Base-by-base conservation (phyloP, 2,888 invertebrate species). In the Miltochrista miniata region DNA sequence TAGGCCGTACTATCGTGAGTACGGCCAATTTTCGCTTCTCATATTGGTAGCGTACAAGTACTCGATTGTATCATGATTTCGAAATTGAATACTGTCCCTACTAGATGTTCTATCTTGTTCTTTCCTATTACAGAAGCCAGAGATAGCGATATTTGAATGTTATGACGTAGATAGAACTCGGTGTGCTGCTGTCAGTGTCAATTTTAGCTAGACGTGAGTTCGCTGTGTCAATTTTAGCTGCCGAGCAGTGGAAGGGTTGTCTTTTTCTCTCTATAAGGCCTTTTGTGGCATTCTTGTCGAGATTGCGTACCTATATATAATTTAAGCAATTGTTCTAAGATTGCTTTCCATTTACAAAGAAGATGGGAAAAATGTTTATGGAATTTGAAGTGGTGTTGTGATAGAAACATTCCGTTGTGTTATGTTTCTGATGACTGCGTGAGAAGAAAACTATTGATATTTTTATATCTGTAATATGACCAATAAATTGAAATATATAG, bases 41-140 rank as follows among this genome's bases (percentile, higher is more conserved):
- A 84, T 85, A 86, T 88, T 86, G 87, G 89, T 87, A 87, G 85
- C 85, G 76, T 77, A 71, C 83, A 84, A 83, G 83, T 80, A 77
- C 79, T 72, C 72, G 82, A 83, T 81, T 81, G 81, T 84, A 79
- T 79, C 83, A 76, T 76, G 81, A 79, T 83, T 87, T 86, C 74
- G 72, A 86, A 87, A 88, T 87, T 87, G 81, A 79, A 83, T 78
- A 79, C 79, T 79, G 79, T 80, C 80, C 11, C 72, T 74, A 68
- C 69, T 67, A 40, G 56, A 53, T 36, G 37, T 56, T 55, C 60
- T 54, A 39, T 45, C 42, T 71, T 72, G 59, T 67, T 68, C 68
- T 47, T 46, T 54, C 55, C 33, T 37, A 54, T 53, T 38, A 47
- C 3, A 41, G 44, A 33, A 56, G 63, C 74, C 44, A 68, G 54